Evolutionary conservation across 2,797 vertebrate species (phyloP).

Genomic region (Thamnophis elegans): DNA sequence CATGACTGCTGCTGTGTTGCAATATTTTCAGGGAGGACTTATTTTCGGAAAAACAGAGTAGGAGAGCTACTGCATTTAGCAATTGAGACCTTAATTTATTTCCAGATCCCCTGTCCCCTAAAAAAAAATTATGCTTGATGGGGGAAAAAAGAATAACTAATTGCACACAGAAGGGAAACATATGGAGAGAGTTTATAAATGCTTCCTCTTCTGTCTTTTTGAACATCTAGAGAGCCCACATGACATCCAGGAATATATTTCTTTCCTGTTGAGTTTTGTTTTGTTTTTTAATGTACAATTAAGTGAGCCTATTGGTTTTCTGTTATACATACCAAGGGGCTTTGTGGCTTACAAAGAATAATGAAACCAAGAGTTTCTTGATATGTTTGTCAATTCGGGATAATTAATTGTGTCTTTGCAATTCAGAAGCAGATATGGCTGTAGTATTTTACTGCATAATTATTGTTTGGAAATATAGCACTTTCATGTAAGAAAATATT

Average conservation of each 20-base stretch:
- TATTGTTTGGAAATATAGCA: constrained; percentile 51
- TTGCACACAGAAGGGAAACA: constrained; percentile 19
- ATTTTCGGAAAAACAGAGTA: too few species aligned
- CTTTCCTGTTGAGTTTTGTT: background rate
- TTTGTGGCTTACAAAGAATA: constrained; percentile 35
- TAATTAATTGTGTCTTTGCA: constrained; percentile 50
- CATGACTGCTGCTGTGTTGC: too few species aligned
- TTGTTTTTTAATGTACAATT: background rate
- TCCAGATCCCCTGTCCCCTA: background rate
- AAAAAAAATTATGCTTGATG: constrained; percentile 17
- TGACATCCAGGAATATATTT: background rate
- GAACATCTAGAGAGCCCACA: constrained; percentile 5
- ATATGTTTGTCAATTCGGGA: constrained; percentile 36
- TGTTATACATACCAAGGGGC: background rate
- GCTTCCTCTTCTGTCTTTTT: constrained; percentile 21
- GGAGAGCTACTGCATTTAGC: background rate
- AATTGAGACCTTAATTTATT: constrained; percentile 2
- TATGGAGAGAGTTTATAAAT: constrained; percentile 3
- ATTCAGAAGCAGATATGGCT: constrained; percentile 39
- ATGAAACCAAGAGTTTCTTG: constrained; percentile 11
- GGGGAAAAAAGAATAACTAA: background rate
- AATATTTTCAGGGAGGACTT: too few species aligned
- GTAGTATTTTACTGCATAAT: constrained; percentile 48
- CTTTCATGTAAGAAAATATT: background rate
- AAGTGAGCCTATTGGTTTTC: constrained; percentile 9